Conservation (phyloP, 2,113 vertebrate species). For the Myanophis thanlyinensis region DNA sequence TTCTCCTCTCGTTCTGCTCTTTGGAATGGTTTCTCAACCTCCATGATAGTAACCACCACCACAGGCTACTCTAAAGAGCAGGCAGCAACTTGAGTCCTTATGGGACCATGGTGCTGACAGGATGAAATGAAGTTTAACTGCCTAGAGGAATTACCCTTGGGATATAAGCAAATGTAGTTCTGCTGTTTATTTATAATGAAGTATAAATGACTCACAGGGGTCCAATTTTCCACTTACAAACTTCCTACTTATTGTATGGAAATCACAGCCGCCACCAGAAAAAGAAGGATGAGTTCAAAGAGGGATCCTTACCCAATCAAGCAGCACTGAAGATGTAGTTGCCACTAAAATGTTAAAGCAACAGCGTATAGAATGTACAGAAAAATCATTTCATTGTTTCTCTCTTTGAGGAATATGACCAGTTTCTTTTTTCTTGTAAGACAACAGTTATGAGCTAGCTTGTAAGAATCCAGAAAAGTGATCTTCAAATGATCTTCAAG, state of each 20-base stretch:
- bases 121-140: neutral
- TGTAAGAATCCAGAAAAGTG: neutral
- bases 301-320: neutral
- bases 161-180: slow-evolving; percentile 20
- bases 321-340: neutral
- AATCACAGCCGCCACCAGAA: neutral
- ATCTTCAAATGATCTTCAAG: neutral
- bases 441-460: neutral
- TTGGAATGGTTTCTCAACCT: slow-evolving; percentile 61
- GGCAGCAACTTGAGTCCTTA: slow-evolving; percentile 23
- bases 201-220: neutral
- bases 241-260: neutral
- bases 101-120: slow-evolving; percentile 12
- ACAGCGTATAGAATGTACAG: neutral
- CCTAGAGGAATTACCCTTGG: neutral
- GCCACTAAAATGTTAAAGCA: neutral
- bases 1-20: slow-evolving; percentile 57
- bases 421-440: neutral
- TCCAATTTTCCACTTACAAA: slow-evolving; percentile 38
- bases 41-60: neutral
- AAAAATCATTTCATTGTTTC: neutral
- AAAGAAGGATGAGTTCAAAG: neutral
- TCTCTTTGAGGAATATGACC: neutral
- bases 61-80: slow-evolving; percentile 8
- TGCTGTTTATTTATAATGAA: slow-evolving; percentile 18